Evolutionary conservation across 2,797 vertebrate genomes (phyloP), one percentile per base, ranked within the genome.

Genomic region (Coreius guichenoti): DNA sequence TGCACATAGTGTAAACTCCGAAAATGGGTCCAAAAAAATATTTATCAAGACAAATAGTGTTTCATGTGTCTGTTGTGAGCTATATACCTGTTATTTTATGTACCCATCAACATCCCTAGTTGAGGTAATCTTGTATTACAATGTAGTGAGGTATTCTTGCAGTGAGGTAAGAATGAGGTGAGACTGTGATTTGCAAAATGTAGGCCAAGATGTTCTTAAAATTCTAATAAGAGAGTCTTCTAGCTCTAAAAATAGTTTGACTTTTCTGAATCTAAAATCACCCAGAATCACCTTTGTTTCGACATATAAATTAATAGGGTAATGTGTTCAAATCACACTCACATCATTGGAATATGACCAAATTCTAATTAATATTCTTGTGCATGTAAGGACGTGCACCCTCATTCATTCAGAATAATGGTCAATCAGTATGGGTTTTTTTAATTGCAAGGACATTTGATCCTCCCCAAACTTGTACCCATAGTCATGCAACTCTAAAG

Each of bases 401-500:
- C 3, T 36, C 12, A 36, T 56, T 49, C n/a, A 80, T 29, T 67
- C 17, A 29, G 16, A 36, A 49, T 80, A 54, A 11, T 19, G 31
- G 7, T n/a, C 5, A 21, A 54, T 51, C 29, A 16, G 8, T 39
- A 19, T 51, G 33, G 3, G 5, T 8, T 54, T 69, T 69, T 61
- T 26, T 14, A 70, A 29, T 23, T 43, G n/a, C 5, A 76, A 56
- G 31, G n/a, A 36, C 12, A 21, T n/a, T 16, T 56, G 14, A 1
- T 23, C 31, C 13, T 54, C 39, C 23, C 49, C 33, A 63, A 6
- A 47, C 21, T 69, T 81, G 29, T 6, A 26, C 8, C 17, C 21
- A 33, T 36, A 33, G n/a, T 72, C 19, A 74, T 58, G 79, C 73
- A 80, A 88, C 31, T 89, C 90, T 33, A 43, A 36, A 65, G 13